These are phyloP conservation scores for Lanius ludovicianus DNA, from an alignment of 2,113 vertebrate genomes.

Conservation along the genomic window DNA sequence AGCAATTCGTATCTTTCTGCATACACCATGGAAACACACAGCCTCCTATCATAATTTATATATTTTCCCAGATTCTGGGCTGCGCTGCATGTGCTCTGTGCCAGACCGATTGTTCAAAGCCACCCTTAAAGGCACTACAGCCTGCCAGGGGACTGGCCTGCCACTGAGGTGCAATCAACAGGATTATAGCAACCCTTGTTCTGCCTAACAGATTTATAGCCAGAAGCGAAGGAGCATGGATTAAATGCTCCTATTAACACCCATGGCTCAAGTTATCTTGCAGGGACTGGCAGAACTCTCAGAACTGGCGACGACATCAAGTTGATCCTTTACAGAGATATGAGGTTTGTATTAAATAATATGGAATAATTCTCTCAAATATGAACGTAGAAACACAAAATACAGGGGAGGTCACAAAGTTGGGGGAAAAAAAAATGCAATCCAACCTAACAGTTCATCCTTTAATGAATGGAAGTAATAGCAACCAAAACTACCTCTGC, in stretches of 20 bases:
- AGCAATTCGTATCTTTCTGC: not conserved
- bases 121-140: not conserved
- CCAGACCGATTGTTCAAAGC: not conserved
- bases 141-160: not conserved
- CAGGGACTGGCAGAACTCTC: not conserved
- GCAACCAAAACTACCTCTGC: not conserved
- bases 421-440: not conserved
- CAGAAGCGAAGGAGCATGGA: not conserved
- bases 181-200: not conserved
- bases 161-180: not conserved
- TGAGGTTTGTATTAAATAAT: not conserved
- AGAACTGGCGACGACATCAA: not conserved
- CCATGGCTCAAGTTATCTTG: not conserved
- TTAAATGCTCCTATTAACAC: not conserved
- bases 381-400: not conserved
- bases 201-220: not conserved
- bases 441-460: not conserved
- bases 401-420: not conserved
- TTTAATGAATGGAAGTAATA: not conserved
- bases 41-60: not conserved
- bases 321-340: not conserved
- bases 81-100: not conserved
- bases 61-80: conserved; percentile 3
- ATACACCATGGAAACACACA: conserved; percentile 14
- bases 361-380: not conserved